Percentiles rank a stretch among this genome's conserved stretches.
These are phyloP conservation scores for Micromussa lordhowensis DNA, from an alignment of 92 coral and sea anemone genomes.

Conservation along the genomic window DNA sequence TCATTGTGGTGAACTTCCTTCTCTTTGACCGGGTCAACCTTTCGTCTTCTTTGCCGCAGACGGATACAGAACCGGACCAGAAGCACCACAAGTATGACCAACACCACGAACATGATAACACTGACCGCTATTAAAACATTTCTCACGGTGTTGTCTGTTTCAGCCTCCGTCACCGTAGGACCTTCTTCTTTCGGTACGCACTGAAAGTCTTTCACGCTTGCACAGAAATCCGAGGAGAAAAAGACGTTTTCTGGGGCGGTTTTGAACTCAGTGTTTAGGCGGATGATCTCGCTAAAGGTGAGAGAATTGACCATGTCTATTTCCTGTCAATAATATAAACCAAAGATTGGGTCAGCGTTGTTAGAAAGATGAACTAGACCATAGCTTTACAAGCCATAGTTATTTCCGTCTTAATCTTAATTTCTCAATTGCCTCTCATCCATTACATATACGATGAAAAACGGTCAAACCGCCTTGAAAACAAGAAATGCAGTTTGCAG, in stretches of 20 bases:
- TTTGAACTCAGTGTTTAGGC: slow-evolving; percentile 68
- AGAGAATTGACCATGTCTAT: slow-evolving; percentile 57
- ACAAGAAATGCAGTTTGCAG: no score
- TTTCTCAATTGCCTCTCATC: no score
- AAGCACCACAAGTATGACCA: not conserved
- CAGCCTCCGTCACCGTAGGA: not conserved
- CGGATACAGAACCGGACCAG: slow-evolving; percentile 2
- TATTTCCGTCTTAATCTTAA: no score
- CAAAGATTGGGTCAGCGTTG: no score
- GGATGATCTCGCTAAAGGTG: slow-evolving; percentile 68
- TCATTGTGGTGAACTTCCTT: not conserved
- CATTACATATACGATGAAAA: no score
- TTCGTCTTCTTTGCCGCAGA: not conserved
- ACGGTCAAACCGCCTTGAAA: no score
- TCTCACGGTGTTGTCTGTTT: not conserved
- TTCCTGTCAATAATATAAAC: slow-evolving; percentile 45
- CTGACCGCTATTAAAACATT: slow-evolving; percentile 14
- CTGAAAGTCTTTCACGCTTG: slow-evolving; percentile 56
- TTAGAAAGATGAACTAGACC: no score
- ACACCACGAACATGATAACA: not conserved
- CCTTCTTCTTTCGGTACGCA: slow-evolving; percentile 10
- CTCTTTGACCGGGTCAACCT: not conserved
- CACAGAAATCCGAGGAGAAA: slow-evolving; percentile 71
- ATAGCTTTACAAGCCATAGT: no score
- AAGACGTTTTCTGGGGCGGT: slow-evolving; percentile 67